Evolutionary conservation across 1,140 invertebrate species (phyloP), one percentile per base, ranked within the genome.

Genomic region (Geopemphigus sp.): DNA sequence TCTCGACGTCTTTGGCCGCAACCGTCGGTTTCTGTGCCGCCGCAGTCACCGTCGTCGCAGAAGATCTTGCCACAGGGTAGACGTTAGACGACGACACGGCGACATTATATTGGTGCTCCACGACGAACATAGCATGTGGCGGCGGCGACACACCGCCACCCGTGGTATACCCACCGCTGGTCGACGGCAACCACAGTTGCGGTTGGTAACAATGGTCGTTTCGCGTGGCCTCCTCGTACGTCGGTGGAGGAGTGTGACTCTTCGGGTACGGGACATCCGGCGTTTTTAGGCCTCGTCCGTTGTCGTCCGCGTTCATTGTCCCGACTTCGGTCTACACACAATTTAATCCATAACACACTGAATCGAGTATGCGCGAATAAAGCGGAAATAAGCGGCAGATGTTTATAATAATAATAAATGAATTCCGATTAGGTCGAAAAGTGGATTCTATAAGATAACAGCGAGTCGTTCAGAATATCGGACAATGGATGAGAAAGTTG

Each of bases 201-300:
- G 72, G 72, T 59, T 45, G 72, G n/a, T n/a, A n/a, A n/a, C 12
- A 54, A 24, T 59, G 53, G 15, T 76, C 72, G 22, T 76, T 76
- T 5, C 56, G 19, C 22, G 72, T 76, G 6, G 72, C 72, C 39
- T 76, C 72, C 39, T 76, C 72, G 72, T 76, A 76, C 12, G 72
- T 24, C 6, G 72, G 72, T 1, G 72, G 72, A 1, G 72, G 72
- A 6, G 72, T 76, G 0, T 54, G 72, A 12, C 72, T 76, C 1
- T 39, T 59, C 2, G 54, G 72, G 22, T 76, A 76, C 17, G 54
- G 72, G 1, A 15, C 11, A 1, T 59, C 54, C 14, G 72, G 72
- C n/a, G 54, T 76, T 45, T 76, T 76, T 12, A 76, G n/a, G 5
- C 19, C 56, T 39, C 39, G 72, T 47, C 39, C 26, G 6, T 76